Evolutionary conservation across 2,113 vertebrate genomes (phyloP), one percentile per base, ranked within the genome.

Genomic region (Odontesthes bonariensis): DNA sequence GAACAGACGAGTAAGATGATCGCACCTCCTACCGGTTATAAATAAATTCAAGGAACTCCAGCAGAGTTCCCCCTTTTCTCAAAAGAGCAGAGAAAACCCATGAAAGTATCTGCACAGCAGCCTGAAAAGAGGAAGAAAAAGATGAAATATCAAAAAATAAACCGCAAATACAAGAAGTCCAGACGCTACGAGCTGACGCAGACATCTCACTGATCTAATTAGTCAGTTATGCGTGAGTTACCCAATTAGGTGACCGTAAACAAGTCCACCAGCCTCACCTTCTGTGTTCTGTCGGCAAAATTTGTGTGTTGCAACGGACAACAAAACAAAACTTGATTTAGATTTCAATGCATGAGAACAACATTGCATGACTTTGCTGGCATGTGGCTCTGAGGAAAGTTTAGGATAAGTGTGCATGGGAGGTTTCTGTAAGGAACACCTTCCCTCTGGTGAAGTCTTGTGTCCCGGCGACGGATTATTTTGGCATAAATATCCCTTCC

Each of bases 401-500:
- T 19, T n/a, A 8, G 46, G 5, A n/a, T 33, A 56, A 22, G 11
- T 51, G 22, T 31, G 13, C 1, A 22, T 13, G 13, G 0, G 38
- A 13, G 27, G 20, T n/a, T 52, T 42, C 42, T 8, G 17, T 53
- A 33, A 22, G 61, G 54, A 67, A 46, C 38, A 35, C 54, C 19
- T 22, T 69, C n/a, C 14, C 55, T 11, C n/a, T 35, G 23, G 38
- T 49, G 47, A 11, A 40, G 65, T 55, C 4, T 8, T 10, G 8
- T 16, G 12, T 57, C 55, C 31, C 27, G n/a, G 23, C 9, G 27
- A 61, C 42, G 42, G 49, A 75, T 76, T 86, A 88, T 90, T 84
- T 84, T 81, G 58, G 72, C 54, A 70, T 38, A 51, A 61, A 49
- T 62, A 44, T 32, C n/a, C 20, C 7, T 17, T 20, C 73, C 77